phyloP scores from a whole-genome alignment of 1,140 invertebrate species.

The Neodiprion virginianus region DNA sequence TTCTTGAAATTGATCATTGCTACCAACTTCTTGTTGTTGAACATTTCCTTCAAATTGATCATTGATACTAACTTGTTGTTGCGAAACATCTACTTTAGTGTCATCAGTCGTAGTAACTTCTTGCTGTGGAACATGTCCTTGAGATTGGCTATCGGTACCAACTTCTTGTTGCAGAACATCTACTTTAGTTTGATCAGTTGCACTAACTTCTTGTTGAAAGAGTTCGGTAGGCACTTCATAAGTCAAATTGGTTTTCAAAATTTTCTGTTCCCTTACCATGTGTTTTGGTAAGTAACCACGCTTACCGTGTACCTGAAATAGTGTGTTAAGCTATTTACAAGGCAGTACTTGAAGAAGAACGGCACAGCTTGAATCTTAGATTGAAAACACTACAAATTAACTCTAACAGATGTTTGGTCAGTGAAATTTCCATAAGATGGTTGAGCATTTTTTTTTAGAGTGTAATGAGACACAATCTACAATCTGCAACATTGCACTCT shows the following conservation, averaged over 20 bases:
- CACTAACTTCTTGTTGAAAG: conserved; percentile 16
- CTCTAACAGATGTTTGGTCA: background rate
- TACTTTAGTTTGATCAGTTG: background rate
- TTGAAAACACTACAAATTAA: background rate
- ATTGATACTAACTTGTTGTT: conserved; percentile 14
- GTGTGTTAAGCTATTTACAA: conserved; percentile 7
- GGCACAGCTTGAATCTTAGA: background rate
- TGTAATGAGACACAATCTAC: background rate
- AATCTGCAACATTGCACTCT: background rate
- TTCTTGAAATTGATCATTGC: background rate
- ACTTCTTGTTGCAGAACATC: conserved; percentile 5
- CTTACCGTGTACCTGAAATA: conserved; percentile 67
- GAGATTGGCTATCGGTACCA: background rate
- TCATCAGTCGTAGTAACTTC: background rate
- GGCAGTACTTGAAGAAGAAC: background rate
- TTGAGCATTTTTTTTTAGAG: background rate
- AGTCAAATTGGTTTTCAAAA: conserved; percentile 53
- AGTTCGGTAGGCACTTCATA: conserved; percentile 57
- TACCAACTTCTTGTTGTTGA: background rate
- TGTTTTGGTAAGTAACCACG: conserved; percentile 72
- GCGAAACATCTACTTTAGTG: too few relatives aligned
- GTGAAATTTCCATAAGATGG: background rate
- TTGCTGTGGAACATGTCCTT: conserved; percentile 9
- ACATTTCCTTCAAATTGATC: background rate
- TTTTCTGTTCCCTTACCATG: conserved; percentile 64